Evolutionary conservation across 1,140 invertebrate genomes (phyloP).

Genomic region (Riptortus pedestris): DNA sequence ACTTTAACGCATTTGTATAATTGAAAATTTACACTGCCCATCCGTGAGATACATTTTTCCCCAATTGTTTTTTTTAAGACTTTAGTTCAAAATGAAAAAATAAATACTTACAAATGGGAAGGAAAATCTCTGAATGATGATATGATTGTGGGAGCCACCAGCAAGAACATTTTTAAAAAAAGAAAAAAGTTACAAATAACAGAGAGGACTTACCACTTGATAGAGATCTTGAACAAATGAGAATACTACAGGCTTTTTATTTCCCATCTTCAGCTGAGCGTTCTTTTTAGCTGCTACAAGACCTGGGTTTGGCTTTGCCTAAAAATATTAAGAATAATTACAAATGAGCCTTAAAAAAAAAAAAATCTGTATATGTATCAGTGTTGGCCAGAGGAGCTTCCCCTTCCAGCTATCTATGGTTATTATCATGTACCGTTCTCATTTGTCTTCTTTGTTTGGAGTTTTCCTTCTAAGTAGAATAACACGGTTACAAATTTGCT

Average conservation of each 20-base stretch:
- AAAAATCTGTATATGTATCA: background rate
- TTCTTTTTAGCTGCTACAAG: conserved; percentile 47
- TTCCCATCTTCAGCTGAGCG: conserved; percentile 42
- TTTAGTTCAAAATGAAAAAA: too few species aligned
- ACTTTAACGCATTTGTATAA: too few species aligned
- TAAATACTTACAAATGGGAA: too few species aligned
- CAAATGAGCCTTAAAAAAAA: background rate
- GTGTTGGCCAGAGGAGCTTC: background rate
- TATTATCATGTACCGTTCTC: background rate
- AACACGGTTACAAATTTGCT: background rate
- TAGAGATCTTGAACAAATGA: conserved; percentile 44
- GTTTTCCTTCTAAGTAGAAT: background rate
- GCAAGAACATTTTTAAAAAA: too few species aligned
- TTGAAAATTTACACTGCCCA: too few species aligned
- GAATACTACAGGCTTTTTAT: conserved; percentile 35
- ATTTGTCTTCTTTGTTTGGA: background rate
- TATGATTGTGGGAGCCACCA: too few species aligned
- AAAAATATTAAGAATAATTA: conserved; percentile 1
- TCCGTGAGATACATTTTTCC: too few species aligned
- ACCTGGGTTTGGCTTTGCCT: conserved; percentile 38
- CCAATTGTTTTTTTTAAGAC: too few species aligned
- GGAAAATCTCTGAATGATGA: too few species aligned
- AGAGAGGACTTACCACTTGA: conserved; percentile 47
- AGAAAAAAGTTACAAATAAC: too few species aligned
- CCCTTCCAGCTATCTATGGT: background rate